Percentiles rank a stretch among this genome's conserved stretches.
Conservation (phyloP, 2,888 invertebrate genomes). For the Harpalus rufipes region DNA sequence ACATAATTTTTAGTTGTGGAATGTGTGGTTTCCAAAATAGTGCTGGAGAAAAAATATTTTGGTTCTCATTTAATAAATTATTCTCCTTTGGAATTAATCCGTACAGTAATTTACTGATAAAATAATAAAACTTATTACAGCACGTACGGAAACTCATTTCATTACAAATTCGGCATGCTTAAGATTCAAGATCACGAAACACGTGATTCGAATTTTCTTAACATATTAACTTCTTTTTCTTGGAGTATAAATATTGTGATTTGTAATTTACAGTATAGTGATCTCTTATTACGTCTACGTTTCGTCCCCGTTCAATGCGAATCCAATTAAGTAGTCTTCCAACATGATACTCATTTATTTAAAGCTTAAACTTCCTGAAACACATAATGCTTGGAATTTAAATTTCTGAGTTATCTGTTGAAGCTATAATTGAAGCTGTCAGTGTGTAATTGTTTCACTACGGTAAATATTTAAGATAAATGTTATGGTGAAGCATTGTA, state of each 20-base stretch:
- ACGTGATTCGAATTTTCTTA: too few relatives aligned
- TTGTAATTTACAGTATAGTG: not conserved
- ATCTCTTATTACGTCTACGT: not conserved
- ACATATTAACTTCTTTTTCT: not conserved
- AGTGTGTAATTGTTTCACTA: slow-evolving; percentile 25
- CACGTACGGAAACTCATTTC: too few relatives aligned
- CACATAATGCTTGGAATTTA: slow-evolving; percentile 10
- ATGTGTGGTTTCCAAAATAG: too few relatives aligned
- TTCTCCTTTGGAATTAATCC: too few relatives aligned
- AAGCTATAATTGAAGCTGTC: slow-evolving; percentile 47
- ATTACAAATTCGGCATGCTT: too few relatives aligned
- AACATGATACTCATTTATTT: not conserved
- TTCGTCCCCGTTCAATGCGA: not conserved
- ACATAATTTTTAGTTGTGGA: too few relatives aligned
- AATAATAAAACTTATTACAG: too few relatives aligned
- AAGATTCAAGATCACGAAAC: too few relatives aligned
- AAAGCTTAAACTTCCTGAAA: slow-evolving; percentile 14
- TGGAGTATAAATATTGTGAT: not conserved
- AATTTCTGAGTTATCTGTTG: slow-evolving; percentile 26
- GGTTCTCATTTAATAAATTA: too few relatives aligned
- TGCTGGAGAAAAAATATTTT: too few relatives aligned
- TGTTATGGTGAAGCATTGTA: slow-evolving; percentile 21
- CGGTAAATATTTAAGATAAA: slow-evolving; percentile 50
- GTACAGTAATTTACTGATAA: too few relatives aligned
- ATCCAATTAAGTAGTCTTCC: not conserved